Conservation (phyloP, 2,888 invertebrate species). For the Frankliniella fusca region DNA sequence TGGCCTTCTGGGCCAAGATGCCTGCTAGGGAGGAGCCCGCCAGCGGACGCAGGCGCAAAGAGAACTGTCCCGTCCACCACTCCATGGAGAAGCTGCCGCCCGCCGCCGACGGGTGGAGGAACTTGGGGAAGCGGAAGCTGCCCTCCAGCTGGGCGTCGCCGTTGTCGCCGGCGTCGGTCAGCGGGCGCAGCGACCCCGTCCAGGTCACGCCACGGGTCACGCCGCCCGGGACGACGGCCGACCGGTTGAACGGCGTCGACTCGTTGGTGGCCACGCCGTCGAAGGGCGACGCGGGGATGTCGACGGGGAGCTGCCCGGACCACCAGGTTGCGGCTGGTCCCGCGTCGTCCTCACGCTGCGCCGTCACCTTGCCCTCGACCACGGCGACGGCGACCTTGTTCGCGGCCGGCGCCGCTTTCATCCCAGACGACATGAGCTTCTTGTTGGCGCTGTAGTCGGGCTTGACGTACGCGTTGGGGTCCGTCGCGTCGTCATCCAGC, state of each 20-base stretch:
- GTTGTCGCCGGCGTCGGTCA: neutral
- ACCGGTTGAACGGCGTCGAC: constrained; percentile 12
- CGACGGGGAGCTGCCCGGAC: constrained; percentile 33
- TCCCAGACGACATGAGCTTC: neutral
- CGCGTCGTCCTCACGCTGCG: neutral
- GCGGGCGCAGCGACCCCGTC: neutral
- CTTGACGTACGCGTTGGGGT: neutral
- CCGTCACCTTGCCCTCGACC: neutral
- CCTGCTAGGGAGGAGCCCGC: neutral
- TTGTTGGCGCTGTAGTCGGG: neutral
- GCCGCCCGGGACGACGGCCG: neutral
- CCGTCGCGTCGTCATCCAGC: neutral
- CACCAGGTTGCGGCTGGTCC: constrained; percentile 27
- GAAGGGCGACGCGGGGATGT: constrained; percentile 30
- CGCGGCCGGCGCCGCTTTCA: neutral
- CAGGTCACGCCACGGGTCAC: constrained; percentile 1
- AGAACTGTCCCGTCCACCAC: constrained; percentile 34
- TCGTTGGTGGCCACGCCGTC: neutral
- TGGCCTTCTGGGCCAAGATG: neutral
- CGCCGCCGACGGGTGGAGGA: neutral
- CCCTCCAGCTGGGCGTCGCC: constrained; percentile 6
- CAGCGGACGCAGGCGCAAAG: neutral
- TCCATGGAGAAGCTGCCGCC: constrained; percentile 1
- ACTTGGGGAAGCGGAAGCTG: neutral
- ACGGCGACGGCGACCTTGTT: neutral